Conservation (phyloP, 2,113 vertebrate genomes). For the Serilophus lunatus region DNA sequence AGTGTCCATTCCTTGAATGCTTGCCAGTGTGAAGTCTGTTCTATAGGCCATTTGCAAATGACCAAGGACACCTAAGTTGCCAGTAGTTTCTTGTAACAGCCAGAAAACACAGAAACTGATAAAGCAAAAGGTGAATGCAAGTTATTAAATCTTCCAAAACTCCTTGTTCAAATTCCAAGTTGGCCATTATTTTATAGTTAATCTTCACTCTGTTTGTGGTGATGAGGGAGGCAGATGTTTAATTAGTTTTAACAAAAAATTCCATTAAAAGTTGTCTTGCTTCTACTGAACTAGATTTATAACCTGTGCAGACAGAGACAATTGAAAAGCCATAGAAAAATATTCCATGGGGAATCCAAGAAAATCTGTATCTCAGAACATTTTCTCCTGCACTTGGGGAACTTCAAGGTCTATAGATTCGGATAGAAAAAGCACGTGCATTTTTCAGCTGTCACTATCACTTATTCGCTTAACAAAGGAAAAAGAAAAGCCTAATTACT, state of each 20-base stretch:
- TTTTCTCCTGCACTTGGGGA: neutral
- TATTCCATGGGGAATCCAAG: slow-evolving; percentile 34
- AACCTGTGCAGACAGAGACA: slow-evolving; percentile 45
- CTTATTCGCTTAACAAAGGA: slow-evolving; percentile 30
- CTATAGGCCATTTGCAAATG: neutral
- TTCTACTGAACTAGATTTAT: slow-evolving; percentile 52
- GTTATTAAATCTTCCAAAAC: neutral
- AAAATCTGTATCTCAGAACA: slow-evolving; percentile 32
- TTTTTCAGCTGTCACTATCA: slow-evolving; percentile 37
- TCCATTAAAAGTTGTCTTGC: slow-evolving; percentile 37
- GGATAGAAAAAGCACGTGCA: neutral
- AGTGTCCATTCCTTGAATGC: neutral
- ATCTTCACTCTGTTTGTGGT: slow-evolving; percentile 17
- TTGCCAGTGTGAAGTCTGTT: neutral
- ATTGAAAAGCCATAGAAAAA: slow-evolving; percentile 43
- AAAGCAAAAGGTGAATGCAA: neutral
- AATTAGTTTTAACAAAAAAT: slow-evolving; percentile 41
- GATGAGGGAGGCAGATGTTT: slow-evolving; percentile 44
- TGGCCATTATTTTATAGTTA: slow-evolving; percentile 14
- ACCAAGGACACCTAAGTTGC: neutral
- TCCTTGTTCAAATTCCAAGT: neutral
- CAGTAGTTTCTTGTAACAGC: neutral
- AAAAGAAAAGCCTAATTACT: slow-evolving; percentile 53
- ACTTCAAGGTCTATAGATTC: slow-evolving; percentile 23
- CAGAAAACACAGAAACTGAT: neutral